Conservation (phyloP, 2,888 invertebrate genomes). For the Nasonovia ribisnigri region DNA sequence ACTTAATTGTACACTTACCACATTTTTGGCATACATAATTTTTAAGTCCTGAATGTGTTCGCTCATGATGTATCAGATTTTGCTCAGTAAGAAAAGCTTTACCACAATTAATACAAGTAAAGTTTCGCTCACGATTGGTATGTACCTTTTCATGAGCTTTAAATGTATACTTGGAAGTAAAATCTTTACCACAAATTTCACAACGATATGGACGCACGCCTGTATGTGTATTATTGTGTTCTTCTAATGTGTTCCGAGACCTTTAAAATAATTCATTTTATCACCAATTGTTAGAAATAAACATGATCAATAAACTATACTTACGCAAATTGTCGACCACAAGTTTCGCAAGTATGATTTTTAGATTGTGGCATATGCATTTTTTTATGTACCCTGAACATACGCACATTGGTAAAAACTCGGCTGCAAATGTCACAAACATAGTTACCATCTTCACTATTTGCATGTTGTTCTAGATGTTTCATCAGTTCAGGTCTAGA, state of each 20-base stretch:
- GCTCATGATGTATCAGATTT: slow-evolving; percentile 81
- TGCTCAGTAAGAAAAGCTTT: slow-evolving; percentile 84
- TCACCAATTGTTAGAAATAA: not conserved
- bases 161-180: slow-evolving; percentile 84
- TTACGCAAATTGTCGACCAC: slow-evolving; percentile 78
- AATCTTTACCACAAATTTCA: slow-evolving; percentile 78
- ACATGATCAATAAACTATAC: slow-evolving; percentile 24
- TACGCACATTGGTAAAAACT: slow-evolving; percentile 75
- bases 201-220: slow-evolving; percentile 80
- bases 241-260: slow-evolving; percentile 79
- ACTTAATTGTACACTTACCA: slow-evolving; percentile 72
- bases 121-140: slow-evolving; percentile 78
- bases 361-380: slow-evolving; percentile 77
- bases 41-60: slow-evolving; percentile 80
- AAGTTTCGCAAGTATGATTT: slow-evolving; percentile 77
- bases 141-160: slow-evolving; percentile 84
- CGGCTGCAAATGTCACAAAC: slow-evolving; percentile 77
- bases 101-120: slow-evolving; percentile 76
- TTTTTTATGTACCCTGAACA: slow-evolving; percentile 77
- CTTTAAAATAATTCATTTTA: slow-evolving; percentile 70
- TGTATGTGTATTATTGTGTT: slow-evolving; percentile 80
- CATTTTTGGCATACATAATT: slow-evolving; percentile 79
- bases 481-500: slow-evolving; percentile 65
- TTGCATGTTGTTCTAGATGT: slow-evolving; percentile 78
- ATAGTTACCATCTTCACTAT: slow-evolving; percentile 76